These are phyloP conservation scores for Apotomis turbidana DNA, from an alignment of 2,888 invertebrate species.

Conservation along the genomic window DNA sequence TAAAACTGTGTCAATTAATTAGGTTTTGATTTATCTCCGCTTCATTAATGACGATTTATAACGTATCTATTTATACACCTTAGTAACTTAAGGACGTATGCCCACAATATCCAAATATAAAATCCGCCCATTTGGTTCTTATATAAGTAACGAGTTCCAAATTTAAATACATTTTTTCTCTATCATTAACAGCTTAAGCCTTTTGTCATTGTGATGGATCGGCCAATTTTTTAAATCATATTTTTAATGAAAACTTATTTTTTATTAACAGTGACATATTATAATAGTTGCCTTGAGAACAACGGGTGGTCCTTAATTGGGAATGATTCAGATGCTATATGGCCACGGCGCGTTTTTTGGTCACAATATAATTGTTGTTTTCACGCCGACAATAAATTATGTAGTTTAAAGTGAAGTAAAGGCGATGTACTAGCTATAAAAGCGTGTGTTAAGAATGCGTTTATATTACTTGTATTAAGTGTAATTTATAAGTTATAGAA, in stretches of 20 bases:
- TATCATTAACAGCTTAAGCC: constrained; percentile 39
- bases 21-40: constrained; percentile 53
- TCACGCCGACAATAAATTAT: constrained; percentile 36
- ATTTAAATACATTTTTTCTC: constrained; percentile 35
- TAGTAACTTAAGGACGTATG: not conserved
- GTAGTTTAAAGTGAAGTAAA: constrained; percentile 31
- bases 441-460: not conserved
- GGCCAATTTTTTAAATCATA: constrained; percentile 52
- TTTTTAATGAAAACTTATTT: constrained; percentile 39
- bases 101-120: not conserved
- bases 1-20: constrained; percentile 52
- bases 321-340: constrained; percentile 31
- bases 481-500: too few species aligned
- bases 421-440: not conserved
- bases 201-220: constrained; percentile 61
- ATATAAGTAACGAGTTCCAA: constrained; percentile 6
- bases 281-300: constrained; percentile 46
- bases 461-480: not conserved
- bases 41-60: constrained; percentile 48
- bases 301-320: constrained; percentile 55
- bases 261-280: constrained; percentile 53
- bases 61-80: constrained; percentile 10
- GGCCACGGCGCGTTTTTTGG: constrained; percentile 33
- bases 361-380: constrained; percentile 38
- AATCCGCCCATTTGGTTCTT: not conserved